Conservation (phyloP, 2,797 vertebrate species). For the Melanotaenia trifasciata region DNA sequence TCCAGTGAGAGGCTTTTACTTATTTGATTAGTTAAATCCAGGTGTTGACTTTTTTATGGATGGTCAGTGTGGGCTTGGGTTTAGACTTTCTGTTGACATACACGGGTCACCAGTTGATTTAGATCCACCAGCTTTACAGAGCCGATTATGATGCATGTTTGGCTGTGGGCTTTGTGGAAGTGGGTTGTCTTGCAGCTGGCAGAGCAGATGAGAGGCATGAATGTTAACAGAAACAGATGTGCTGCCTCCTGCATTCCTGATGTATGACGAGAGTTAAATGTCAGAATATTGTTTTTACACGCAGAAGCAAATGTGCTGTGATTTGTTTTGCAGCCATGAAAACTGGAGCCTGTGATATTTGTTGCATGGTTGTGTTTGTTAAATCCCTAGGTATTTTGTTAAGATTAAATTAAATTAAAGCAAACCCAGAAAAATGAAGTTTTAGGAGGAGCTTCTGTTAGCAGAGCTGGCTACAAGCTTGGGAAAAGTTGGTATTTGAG, state of each 20-base stretch:
- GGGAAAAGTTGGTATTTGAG: background rate
- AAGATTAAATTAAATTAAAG: background rate
- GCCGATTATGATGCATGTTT: conserved; percentile 37
- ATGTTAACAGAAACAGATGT: conserved; percentile 56
- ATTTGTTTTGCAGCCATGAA: conserved; percentile 5
- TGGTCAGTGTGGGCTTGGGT: too few species aligned
- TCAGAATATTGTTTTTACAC: conserved; percentile 23
- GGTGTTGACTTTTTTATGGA: too few species aligned
- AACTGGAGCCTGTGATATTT: conserved; percentile 7
- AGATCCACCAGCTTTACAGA: background rate
- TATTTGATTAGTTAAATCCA: background rate
- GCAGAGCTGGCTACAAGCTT: background rate
- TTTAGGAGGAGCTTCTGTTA: background rate
- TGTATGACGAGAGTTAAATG: conserved; percentile 29
- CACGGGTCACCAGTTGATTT: conserved; percentile 18
- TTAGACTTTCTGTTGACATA: conserved; percentile 6
- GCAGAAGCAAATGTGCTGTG: background rate
- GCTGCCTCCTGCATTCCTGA: conserved; percentile 11
- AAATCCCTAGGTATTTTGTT: background rate
- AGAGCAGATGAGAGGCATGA: conserved; percentile 33
- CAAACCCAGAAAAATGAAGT: background rate
- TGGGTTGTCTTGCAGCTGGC: conserved; percentile 43
- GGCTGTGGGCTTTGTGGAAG: conserved; percentile 9
- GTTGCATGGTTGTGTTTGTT: conserved; percentile 7
- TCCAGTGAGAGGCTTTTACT: background rate